phyloP scores from a whole-genome alignment of 2,797 vertebrate genomes.

The Pagetopsis macropterus region DNA sequence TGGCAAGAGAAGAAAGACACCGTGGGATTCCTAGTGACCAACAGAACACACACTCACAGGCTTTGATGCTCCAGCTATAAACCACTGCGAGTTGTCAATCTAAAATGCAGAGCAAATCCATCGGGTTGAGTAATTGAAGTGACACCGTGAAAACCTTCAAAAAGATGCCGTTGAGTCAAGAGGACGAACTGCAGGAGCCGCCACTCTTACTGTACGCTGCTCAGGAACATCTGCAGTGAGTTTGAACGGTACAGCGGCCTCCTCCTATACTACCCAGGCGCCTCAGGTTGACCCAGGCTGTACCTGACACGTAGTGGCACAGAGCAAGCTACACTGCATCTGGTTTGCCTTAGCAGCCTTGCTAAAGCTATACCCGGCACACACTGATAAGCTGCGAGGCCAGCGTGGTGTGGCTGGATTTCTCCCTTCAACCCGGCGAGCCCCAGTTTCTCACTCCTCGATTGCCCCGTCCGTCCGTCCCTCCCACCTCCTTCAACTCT shows the following conservation, averaged over 20 bases:
- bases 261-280: constrained; percentile 45
- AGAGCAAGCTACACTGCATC: constrained; percentile 68
- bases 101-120: constrained; percentile 52
- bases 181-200: constrained; percentile 33
- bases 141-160: constrained; percentile 57
- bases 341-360: constrained; percentile 80
- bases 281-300: constrained; percentile 73
- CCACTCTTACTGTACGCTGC: constrained; percentile 23
- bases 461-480: constrained; percentile 18
- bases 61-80: constrained; percentile 68
- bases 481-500: constrained; percentile 70
- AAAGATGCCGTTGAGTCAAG: constrained; percentile 39
- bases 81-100: constrained; percentile 64
- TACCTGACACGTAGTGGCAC: constrained; percentile 79
- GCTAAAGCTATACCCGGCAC: constrained; percentile 62
- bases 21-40: constrained; percentile 74
- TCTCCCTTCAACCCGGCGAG: constrained; percentile 52
- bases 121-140: constrained; percentile 47
- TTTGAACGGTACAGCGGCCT: constrained; percentile 56
- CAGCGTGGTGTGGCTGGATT: constrained; percentile 64
- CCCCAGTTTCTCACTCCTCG: constrained; percentile 50
- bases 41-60: constrained; percentile 67
- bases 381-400: constrained; percentile 76
- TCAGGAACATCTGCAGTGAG: constrained; percentile 60
- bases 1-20: constrained; percentile 78